Conservation (phyloP, 2,113 vertebrate genomes). For the Ivindomyrus marchei region DNA sequence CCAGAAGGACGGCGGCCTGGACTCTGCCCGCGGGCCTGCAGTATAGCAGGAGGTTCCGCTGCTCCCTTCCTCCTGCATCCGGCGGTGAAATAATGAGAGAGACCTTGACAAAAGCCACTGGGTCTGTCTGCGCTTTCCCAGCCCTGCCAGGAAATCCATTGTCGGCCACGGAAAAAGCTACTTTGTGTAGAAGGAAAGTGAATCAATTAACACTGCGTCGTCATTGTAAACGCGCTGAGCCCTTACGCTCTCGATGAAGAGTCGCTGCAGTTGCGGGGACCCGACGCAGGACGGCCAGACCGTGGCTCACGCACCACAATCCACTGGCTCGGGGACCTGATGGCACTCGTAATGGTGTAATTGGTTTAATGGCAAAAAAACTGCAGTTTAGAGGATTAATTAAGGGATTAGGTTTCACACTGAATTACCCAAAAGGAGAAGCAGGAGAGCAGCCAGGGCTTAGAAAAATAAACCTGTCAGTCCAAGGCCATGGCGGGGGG, state of each 20-base stretch:
- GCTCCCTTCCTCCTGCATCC: background rate
- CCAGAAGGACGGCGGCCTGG: background rate
- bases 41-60: background rate
- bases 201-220: background rate
- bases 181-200: background rate
- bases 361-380: slow-evolving; percentile 49
- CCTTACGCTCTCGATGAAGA: background rate
- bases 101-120: background rate
- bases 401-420: slow-evolving; percentile 57
- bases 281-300: slow-evolving; percentile 22
- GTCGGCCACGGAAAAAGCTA: background rate
- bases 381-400: slow-evolving; percentile 54
- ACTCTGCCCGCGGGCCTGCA: background rate
- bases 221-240: background rate
- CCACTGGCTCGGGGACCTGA: slow-evolving; percentile 33
- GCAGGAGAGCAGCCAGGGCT: slow-evolving; percentile 47
- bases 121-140: background rate
- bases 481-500: background rate
- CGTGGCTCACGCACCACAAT: slow-evolving; percentile 26
- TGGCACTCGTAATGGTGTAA: slow-evolving; percentile 42
- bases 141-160: background rate
- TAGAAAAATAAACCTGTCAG: slow-evolving; percentile 53
- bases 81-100: background rate
- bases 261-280: background rate
- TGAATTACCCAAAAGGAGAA: slow-evolving; percentile 49